Evolutionary conservation across 2,888 invertebrate genomes (phyloP).

Genomic region (Laothoe populi): DNA sequence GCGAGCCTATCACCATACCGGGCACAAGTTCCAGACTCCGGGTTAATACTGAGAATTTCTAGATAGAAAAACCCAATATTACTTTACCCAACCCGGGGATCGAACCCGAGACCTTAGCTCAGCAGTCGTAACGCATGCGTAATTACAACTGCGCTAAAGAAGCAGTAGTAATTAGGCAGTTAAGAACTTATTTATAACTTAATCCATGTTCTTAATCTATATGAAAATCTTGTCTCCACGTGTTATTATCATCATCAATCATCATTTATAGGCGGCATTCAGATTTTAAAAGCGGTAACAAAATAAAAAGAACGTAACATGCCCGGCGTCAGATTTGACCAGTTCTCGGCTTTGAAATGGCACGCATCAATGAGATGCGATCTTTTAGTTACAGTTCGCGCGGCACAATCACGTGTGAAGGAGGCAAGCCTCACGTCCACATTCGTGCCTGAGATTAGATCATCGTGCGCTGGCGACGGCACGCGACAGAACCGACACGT

Average conservation of each 20-base stretch:
- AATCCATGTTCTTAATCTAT: background rate
- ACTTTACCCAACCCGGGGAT: no score
- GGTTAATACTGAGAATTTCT: no score
- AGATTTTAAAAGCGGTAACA: slow-evolving; percentile 25
- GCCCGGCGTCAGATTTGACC: slow-evolving; percentile 46
- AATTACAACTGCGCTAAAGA: no score
- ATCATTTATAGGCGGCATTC: slow-evolving; percentile 13
- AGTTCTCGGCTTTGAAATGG: slow-evolving; percentile 49
- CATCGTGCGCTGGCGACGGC: slow-evolving; percentile 56
- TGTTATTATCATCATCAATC: slow-evolving; percentile 1
- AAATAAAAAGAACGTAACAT: slow-evolving; percentile 29
- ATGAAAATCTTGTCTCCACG: background rate
- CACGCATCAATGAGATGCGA: slow-evolving; percentile 74
- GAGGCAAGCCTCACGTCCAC: slow-evolving; percentile 76
- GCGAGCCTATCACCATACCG: no score
- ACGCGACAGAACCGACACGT: slow-evolving; percentile 73
- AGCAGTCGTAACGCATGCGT: no score
- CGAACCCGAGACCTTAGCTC: no score
- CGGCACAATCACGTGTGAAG: slow-evolving; percentile 80
- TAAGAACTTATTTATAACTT: background rate
- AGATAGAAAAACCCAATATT: no score
- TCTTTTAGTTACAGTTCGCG: slow-evolving; percentile 63
- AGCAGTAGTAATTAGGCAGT: no score
- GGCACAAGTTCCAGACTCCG: no score
- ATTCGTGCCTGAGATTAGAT: slow-evolving; percentile 77